Base-by-base conservation (phyloP, 2,113 vertebrate genomes). In the Ceyx melanurus region DNA sequence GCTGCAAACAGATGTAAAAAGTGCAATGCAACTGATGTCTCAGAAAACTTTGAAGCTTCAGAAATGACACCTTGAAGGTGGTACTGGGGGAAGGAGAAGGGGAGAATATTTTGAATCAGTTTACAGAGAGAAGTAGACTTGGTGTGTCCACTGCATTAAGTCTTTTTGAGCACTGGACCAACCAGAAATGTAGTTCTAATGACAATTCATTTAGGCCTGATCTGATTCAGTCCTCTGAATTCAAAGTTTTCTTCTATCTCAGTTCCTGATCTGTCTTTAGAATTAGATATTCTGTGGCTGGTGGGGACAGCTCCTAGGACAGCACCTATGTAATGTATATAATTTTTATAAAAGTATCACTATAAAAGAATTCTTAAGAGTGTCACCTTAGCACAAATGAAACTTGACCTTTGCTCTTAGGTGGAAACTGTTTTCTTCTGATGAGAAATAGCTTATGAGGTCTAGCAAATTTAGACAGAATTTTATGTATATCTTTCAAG, bases 11-110 rank as follows among this genome's bases (percentile, higher is more conserved):
- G 67, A 10, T 76, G 70, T 91, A 60, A 93, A 94, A 83, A 78
- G 88, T 91, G 89, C 78, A 95, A 83, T 94, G 97, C 96, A 96
- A 91, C 86, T 88, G 67, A 88, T 91, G 75, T 21, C 66, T 86
- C 74, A 86, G 91, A 91, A 95, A 95, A 94, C 76, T 42, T 46
- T 50, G n/a, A 95, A 90, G 74, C 89, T 89, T 79, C 79, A 86
- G 74, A 92, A 97, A 23, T 81, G 56, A 79, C 66, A 68, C 46
- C 50, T 58, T 94, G 78, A 95, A 85, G 91, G n/a, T 96, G 46
- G 25, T 88, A 91, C 70, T 84, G 64, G 48, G 86, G 87, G 76
- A 88, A 89, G 91, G 93, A 97, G 90, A 97, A 87, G 86, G 48
- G 58, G 46, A 86, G 73, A 74, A 56, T 54, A 57, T 23, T 72